A percentile compares a stretch with the other conserved stretches of the same genome.
These are phyloP conservation scores for Plebejus argus DNA, from an alignment of 2,888 invertebrate genomes.

Conservation along the genomic window DNA sequence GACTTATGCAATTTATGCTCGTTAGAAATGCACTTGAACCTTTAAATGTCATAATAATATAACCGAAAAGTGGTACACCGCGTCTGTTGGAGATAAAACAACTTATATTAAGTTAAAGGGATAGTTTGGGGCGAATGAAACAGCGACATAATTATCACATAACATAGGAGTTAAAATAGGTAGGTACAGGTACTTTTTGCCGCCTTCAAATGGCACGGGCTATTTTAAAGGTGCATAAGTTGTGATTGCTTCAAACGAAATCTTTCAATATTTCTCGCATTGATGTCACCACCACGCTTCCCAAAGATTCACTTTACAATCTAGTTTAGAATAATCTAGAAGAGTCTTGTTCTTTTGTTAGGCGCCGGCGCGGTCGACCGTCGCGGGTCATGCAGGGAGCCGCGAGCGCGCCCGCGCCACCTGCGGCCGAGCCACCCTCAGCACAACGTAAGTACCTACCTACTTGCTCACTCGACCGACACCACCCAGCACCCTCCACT, in stretches of 20 bases:
- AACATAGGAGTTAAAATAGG: too few species aligned
- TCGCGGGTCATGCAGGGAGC: slow-evolving; percentile 78
- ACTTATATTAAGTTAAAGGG: too few species aligned
- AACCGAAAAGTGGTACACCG: neutral
- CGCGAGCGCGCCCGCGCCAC: slow-evolving; percentile 68
- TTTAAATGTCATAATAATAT: neutral
- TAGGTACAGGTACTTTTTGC: too few species aligned
- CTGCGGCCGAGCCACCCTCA: slow-evolving; percentile 70
- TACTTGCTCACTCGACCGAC: neutral
- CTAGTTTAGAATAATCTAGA: too few species aligned
- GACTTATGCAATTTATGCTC: neutral
- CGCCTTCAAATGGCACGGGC: too few species aligned
- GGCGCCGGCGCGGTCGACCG: slow-evolving; percentile 66
- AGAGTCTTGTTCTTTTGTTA: slow-evolving; percentile 43
- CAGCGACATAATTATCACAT: too few species aligned
- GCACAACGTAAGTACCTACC: slow-evolving; percentile 64
- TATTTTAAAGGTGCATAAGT: too few species aligned
- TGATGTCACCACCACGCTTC: neutral
- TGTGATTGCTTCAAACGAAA: too few species aligned
- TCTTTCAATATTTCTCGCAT: too few species aligned
- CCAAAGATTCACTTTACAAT: too few species aligned
- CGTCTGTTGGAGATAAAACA: neutral
- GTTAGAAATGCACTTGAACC: neutral
- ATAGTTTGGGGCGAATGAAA: too few species aligned
- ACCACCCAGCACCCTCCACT: neutral